phyloP scores from a whole-genome alignment of 2,797 vertebrate species.

The Cyclura pinguis region DNA sequence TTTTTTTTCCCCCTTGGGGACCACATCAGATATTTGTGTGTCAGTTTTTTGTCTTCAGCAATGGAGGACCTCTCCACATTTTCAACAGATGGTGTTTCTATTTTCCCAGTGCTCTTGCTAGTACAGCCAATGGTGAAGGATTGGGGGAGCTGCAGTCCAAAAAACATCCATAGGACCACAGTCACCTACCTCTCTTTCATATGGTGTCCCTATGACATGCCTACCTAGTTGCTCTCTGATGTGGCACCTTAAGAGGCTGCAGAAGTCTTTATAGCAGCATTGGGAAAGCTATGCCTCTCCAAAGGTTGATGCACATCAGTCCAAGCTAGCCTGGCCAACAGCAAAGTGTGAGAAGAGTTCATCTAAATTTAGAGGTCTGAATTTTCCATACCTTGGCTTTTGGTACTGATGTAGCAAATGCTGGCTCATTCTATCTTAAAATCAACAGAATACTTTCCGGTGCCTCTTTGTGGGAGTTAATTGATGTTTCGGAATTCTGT shows the following conservation, averaged over 20 bases:
- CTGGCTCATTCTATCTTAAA: background rate
- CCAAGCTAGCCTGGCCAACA: too few relatives aligned
- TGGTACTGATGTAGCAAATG: background rate
- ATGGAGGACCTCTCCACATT: too few relatives aligned
- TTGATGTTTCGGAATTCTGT: background rate
- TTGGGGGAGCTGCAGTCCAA: background rate
- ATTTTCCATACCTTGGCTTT: background rate
- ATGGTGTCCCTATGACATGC: too few relatives aligned
- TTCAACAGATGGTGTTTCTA: too few relatives aligned
- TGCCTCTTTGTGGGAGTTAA: background rate
- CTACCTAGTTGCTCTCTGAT: background rate
- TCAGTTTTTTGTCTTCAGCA: background rate
- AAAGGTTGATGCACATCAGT: too few relatives aligned
- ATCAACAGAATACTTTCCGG: background rate
- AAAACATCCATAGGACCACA: too few relatives aligned
- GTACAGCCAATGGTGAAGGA: background rate
- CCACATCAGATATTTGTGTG: background rate
- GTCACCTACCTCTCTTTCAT: background rate
- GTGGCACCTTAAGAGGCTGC: background rate
- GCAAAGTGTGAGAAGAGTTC: too few relatives aligned
- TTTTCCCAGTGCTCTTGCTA: too few relatives aligned
- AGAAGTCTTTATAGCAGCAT: too few relatives aligned
- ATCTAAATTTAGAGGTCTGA: too few relatives aligned
- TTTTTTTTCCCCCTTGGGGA: too few relatives aligned
- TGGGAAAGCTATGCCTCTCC: too few relatives aligned